These are phyloP conservation scores for Druon quercuslanigerum DNA, from an alignment of 1,140 invertebrate species.

Conservation along the genomic window DNA sequence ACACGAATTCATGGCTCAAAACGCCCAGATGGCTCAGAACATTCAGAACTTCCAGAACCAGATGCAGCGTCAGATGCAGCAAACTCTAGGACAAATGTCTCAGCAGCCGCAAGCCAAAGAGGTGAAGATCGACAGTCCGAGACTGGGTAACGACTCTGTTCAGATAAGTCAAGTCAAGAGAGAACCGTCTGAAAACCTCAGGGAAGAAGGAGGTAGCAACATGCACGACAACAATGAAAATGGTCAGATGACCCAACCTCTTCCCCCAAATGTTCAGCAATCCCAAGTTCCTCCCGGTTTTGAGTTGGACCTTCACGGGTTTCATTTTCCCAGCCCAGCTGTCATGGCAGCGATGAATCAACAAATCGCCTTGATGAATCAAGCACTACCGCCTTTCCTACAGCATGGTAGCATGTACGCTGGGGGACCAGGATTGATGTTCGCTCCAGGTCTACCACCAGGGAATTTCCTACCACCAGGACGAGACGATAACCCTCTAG, in stretches of 20 bases:
- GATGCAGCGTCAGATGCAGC: conserved; percentile 73
- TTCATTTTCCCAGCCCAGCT: conserved; percentile 70
- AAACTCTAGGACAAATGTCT: conserved; percentile 64
- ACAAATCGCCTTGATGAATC: conserved; percentile 74
- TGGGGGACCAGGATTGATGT: conserved; percentile 69
- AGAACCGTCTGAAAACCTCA: conserved; percentile 73
- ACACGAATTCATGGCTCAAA: conserved; percentile 72
- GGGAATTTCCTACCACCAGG: conserved; percentile 67
- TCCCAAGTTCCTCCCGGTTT: conserved; percentile 61
- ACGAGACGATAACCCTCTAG: conserved; percentile 73
- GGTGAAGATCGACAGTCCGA: conserved; percentile 63
- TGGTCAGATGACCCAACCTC: conserved; percentile 60
- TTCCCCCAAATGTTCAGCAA: conserved; percentile 58
- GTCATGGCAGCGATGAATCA: conserved; percentile 75
- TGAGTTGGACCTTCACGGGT: conserved; percentile 71
- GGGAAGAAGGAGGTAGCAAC: conserved; percentile 56
- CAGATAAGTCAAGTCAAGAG: conserved; percentile 65
- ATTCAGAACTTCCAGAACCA: conserved; percentile 71
- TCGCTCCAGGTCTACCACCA: conserved; percentile 70
- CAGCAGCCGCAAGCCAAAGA: conserved; percentile 63
- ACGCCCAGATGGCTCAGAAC: conserved; percentile 68
- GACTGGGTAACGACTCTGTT: conserved; percentile 52
- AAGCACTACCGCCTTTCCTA: conserved; percentile 73
- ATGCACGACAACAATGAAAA: conserved; percentile 62
- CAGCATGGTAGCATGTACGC: conserved; percentile 72